These are phyloP conservation scores for Hypanus sabinus DNA, from an alignment of 2,113 vertebrate genomes.

Conservation along the genomic window DNA sequence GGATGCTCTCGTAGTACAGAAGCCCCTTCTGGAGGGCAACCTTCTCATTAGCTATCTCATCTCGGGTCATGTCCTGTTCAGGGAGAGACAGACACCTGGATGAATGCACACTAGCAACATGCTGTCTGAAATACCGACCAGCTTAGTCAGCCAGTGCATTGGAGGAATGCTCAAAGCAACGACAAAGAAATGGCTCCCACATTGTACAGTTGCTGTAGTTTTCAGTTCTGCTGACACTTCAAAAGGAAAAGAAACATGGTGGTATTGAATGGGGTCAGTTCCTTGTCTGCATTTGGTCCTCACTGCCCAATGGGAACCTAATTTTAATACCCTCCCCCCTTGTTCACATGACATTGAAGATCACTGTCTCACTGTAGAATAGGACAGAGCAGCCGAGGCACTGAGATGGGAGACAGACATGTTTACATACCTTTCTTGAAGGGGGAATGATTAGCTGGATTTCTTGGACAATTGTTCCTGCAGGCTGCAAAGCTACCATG, in stretches of 20 bases:
- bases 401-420: no score
- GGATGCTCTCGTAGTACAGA: constrained; percentile 86
- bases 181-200: neutral
- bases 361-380: neutral
- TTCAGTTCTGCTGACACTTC: neutral
- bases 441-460: no score
- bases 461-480: neutral
- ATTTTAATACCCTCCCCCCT: neutral
- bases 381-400: neutral
- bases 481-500: neutral
- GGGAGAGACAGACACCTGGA: neutral
- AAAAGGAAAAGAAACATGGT: neutral
- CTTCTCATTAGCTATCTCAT: constrained; percentile 86
- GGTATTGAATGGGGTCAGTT: neutral
- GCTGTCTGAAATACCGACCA: no score
- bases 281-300: no score
- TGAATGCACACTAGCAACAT: neutral
- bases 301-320: no score
- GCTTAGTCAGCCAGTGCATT: neutral
- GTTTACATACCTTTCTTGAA: no score
- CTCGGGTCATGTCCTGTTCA: constrained; percentile 87
- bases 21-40: constrained; percentile 87
- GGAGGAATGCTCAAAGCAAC: no score
- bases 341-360: neutral
- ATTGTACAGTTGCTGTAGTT: neutral